A percentile compares a stretch with the other conserved stretches of the same genome.
Evolutionary conservation across 1,140 invertebrate species (phyloP).

Genomic region (Procambarus virginalis): DNA sequence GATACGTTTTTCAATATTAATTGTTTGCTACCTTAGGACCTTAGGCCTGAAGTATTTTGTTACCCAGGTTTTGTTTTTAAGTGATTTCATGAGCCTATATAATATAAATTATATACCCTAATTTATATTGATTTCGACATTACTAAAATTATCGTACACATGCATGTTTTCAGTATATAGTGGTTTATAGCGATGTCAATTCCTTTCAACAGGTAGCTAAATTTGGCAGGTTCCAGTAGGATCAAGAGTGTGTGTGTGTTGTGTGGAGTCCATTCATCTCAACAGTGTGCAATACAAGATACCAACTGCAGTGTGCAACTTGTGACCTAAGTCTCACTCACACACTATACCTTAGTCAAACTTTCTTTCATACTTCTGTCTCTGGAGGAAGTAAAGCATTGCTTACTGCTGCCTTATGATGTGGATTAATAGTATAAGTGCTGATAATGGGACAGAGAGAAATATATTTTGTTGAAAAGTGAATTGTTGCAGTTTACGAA

Average conservation of each 20-base stretch:
- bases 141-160: background rate
- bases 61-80: too few relatives aligned
- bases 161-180: background rate
- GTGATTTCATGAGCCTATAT: too few relatives aligned
- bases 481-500: background rate
- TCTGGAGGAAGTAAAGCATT: background rate
- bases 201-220: background rate
- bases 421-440: background rate
- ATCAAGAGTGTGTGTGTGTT: background rate
- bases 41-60: too few relatives aligned
- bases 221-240: background rate
- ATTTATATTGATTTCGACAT: too few relatives aligned
- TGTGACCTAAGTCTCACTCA: background rate
- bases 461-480: background rate
- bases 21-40: too few relatives aligned
- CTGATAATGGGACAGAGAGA: conserved; percentile 3
- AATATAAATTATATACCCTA: too few relatives aligned
- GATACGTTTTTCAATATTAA: too few relatives aligned
- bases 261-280: background rate
- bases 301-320: background rate
- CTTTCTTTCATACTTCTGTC: background rate
- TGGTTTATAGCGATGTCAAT: background rate
- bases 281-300: background rate
- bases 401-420: background rate
- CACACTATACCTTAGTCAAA: background rate